A percentile compares a stretch with the other conserved stretches of the same genome.
These are phyloP conservation scores for Drosophila nigromelanica DNA, from an alignment of 1,140 invertebrate species.

Conservation along the genomic window DNA sequence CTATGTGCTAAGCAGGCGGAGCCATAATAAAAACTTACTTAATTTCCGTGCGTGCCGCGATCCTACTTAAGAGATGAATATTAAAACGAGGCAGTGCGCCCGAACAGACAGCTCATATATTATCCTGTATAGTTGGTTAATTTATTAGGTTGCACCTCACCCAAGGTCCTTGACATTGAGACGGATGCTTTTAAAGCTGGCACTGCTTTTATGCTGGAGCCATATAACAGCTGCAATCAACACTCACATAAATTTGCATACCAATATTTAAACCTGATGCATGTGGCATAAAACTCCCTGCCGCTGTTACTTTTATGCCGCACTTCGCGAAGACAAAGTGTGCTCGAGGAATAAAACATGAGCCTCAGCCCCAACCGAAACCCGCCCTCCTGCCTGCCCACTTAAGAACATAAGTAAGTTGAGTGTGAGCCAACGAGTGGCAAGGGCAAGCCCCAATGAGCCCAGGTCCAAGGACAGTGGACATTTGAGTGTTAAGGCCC, in stretches of 20 bases:
- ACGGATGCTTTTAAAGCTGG: conserved; percentile 35
- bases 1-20: conserved; percentile 40
- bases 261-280: conserved; percentile 66
- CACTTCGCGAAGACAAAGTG: conserved; percentile 63
- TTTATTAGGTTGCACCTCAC: conserved; percentile 12
- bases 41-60: conserved; percentile 36
- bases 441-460: not conserved
- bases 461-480: conserved; percentile 12
- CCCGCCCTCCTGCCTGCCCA: conserved; percentile 8
- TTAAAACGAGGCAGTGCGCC: conserved; percentile 33
- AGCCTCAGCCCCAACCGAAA: conserved; percentile 36
- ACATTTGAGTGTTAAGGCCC: conserved; percentile 4
- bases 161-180: conserved; percentile 45
- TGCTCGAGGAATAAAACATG: conserved; percentile 74
- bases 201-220: conserved; percentile 28
- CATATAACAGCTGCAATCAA: conserved; percentile 71
- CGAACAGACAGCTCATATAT: conserved; percentile 59
- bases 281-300: conserved; percentile 18
- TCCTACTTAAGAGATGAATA: conserved; percentile 55
- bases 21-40: conserved; percentile 47
- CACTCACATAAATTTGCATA: conserved; percentile 80
- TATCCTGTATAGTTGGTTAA: conserved; percentile 49
- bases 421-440: conserved; percentile 42
- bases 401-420: conserved; percentile 58
- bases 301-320: conserved; percentile 57